Conservation (phyloP, 2,113 vertebrate species). For the Nerophis ophidion region DNA sequence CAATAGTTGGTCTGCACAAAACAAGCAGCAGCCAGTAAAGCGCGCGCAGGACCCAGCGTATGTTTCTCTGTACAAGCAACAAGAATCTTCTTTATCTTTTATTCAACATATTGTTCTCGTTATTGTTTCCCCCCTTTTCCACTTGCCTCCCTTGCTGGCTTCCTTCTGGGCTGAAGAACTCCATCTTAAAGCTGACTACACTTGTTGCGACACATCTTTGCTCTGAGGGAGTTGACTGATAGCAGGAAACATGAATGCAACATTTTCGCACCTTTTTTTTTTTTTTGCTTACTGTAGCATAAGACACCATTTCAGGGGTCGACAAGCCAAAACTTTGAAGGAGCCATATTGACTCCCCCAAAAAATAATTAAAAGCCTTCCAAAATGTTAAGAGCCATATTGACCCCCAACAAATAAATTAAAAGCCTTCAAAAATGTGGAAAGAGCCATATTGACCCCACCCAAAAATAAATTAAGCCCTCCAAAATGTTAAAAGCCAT, state of each 20-base stretch:
- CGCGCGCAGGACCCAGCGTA: slow-evolving; percentile 45
- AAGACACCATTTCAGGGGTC: background rate
- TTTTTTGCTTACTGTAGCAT: too few relatives aligned
- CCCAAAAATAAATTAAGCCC: too few relatives aligned
- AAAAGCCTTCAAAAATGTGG: too few relatives aligned
- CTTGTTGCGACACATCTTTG: slow-evolving; percentile 14
- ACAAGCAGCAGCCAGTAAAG: slow-evolving; percentile 44
- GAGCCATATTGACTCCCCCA: too few relatives aligned
- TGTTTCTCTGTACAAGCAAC: slow-evolving; percentile 47
- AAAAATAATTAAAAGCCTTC: too few relatives aligned
- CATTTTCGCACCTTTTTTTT: too few relatives aligned
- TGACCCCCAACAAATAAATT: too few relatives aligned
- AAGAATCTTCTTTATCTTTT: slow-evolving; percentile 45
- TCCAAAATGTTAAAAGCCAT: too few relatives aligned
- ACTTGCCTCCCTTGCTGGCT: slow-evolving; percentile 27
- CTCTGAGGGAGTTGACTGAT: background rate
- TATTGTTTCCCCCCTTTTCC: slow-evolving; percentile 32
- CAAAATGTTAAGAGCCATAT: too few relatives aligned
- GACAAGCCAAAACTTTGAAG: too few relatives aligned
- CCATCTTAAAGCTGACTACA: slow-evolving; percentile 4
- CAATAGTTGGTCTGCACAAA: slow-evolving; percentile 59
- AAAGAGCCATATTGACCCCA: too few relatives aligned
- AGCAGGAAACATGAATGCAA: background rate
- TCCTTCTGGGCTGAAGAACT: slow-evolving; percentile 27
- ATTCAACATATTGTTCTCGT: slow-evolving; percentile 54